Conservation (phyloP, 2,888 invertebrate species). For the Sthenelais limicola region DNA sequence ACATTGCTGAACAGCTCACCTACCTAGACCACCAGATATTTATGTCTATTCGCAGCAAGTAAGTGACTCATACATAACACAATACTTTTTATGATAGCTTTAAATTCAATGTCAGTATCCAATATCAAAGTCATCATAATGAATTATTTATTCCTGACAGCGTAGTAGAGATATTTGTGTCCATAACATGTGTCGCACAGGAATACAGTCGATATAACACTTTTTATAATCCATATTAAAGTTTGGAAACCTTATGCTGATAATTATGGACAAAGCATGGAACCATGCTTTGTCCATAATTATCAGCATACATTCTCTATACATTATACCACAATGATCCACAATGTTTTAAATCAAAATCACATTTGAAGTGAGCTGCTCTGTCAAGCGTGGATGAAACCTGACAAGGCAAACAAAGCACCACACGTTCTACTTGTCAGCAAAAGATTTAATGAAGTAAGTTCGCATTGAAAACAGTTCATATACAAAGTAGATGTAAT, state of each 20-base stretch:
- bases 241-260: too few relatives aligned
- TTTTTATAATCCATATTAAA: too few relatives aligned
- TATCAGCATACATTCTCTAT: too few relatives aligned
- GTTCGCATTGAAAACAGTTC: conserved; percentile 36
- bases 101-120: background rate
- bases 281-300: too few relatives aligned
- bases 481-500: conserved; percentile 6
- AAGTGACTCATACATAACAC: conserved; percentile 73
- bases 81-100: background rate
- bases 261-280: too few relatives aligned
- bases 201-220: too few relatives aligned
- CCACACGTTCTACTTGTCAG: conserved; percentile 85
- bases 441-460: conserved; percentile 87
- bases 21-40: conserved; percentile 94
- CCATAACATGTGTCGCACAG: too few relatives aligned
- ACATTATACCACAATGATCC: too few relatives aligned
- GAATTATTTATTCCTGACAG: background rate
- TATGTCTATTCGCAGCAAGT: conserved; percentile 89
- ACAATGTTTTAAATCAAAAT: too few relatives aligned
- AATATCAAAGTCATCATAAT: background rate
- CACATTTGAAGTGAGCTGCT: conserved; percentile 68
- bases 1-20: conserved; percentile 94
- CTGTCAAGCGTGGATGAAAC: conserved; percentile 83
- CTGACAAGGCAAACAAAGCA: conserved; percentile 85
- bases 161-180: too few relatives aligned